Base-by-base conservation (phyloP, 2,888 invertebrate species). In the Lydus trimaculatus region DNA sequence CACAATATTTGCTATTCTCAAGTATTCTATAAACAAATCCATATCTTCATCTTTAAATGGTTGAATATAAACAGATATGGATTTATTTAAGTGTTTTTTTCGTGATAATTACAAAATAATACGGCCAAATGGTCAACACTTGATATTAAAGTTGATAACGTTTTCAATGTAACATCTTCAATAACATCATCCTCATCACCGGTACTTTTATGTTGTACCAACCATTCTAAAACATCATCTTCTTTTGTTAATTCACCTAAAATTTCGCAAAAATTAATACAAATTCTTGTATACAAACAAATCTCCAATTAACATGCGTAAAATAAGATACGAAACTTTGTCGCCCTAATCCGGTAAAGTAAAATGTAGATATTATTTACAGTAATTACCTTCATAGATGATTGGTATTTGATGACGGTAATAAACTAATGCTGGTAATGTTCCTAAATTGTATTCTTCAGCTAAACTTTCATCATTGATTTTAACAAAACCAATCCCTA, bases 171-270 rank as follows among this genome's bases (percentile, higher is more conserved):
- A 67, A 97, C 96, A 83, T 97, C 96, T 86, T 97, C 97, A 79
- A 97, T 97, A 66, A 96, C 92, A 84, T 96, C 96, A 81, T 96
- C 96, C 83, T 96, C 96, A 83, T 96, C 96, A 58, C 95, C 96
- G 48, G 95, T 95, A 70, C 95, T 95, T 86, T 96, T 96, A 85
- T 96, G 96, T 77, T 94, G 92, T 72, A 97, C 94, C 82, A 97
- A 88, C 97, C 97, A 97, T 85, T 96, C 96, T 80, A 97, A 87
- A 48, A 97, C 97, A 83, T 96, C 95, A 84, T 96, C 96, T 85
- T 97, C 97, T 80, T 90, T 91, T 75, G 94, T 94, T 74, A 97
- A 86, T 87, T 97, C 96, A 84, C 94, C 96, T 93, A 77, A 67
- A 73, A 73, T n/a, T 20, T 1, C 25, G 33, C 39, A 39, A 39